Conservation (phyloP, 2,113 vertebrate species). For the Athene cunicularia region DNA sequence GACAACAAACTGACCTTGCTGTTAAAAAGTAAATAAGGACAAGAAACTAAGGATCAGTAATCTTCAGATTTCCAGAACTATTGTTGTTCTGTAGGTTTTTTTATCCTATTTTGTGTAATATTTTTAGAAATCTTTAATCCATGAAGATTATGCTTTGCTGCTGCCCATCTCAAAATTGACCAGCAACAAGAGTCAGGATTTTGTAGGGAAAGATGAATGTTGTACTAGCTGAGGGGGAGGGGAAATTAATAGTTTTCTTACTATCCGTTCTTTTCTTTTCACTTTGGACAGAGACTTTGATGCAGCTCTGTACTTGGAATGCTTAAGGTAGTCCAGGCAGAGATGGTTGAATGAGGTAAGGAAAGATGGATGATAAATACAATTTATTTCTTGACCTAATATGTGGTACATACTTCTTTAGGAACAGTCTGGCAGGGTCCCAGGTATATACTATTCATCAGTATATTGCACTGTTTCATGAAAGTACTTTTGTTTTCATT, state of each 20-base stretch:
- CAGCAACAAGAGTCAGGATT: neutral
- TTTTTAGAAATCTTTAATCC: neutral
- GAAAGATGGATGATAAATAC: slow-evolving; percentile 9
- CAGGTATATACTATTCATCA: neutral
- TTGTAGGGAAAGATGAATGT: neutral
- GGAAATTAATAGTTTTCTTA: neutral
- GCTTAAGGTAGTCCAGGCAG: neutral
- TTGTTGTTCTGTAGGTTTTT: neutral
- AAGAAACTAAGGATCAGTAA: neutral
- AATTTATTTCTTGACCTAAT: slow-evolving; percentile 17
- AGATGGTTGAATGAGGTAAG: neutral
- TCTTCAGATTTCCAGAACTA: neutral
- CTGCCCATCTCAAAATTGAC: neutral
- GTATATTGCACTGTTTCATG: neutral
- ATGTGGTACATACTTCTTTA: neutral
- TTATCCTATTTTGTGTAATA: neutral
- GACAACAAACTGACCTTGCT: neutral
- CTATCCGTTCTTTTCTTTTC: neutral
- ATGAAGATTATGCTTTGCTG: neutral
- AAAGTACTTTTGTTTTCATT: neutral
- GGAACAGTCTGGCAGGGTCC: neutral
- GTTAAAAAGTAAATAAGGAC: neutral
- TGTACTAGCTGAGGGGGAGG: neutral
- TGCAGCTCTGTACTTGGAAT: neutral
- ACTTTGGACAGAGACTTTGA: neutral